Percentiles rank a stretch among this genome's conserved stretches.
These are phyloP conservation scores for Bettongia penicillata DNA, from an alignment of 2,113 vertebrate species.

Conservation along the genomic window DNA sequence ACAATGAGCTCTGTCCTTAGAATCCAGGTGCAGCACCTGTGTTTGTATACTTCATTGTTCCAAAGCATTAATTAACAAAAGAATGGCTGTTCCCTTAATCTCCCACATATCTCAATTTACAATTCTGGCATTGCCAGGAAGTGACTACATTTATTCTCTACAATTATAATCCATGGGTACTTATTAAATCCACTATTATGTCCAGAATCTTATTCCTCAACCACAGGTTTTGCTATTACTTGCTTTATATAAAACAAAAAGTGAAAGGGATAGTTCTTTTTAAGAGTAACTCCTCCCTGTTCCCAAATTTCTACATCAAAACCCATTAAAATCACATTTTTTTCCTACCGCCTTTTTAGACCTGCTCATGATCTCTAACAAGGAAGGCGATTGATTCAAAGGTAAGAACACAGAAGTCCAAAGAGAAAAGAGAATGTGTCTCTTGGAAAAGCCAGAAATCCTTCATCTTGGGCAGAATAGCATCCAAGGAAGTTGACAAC, in stretches of 20 bases:
- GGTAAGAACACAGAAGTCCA: background rate
- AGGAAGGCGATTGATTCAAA: background rate
- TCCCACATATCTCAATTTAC: constrained; percentile 48
- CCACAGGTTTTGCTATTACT: background rate
- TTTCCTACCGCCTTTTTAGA: background rate
- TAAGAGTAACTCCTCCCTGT: constrained; percentile 35
- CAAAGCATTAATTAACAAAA: constrained; percentile 47
- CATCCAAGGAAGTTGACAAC: background rate
- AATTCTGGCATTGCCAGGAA: background rate
- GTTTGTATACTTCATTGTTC: constrained; percentile 41
- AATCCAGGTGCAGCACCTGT: constrained; percentile 62
- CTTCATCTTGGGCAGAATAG: background rate
- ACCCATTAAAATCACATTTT: background rate
- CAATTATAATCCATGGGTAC: background rate
- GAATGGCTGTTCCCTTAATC: constrained; percentile 44
- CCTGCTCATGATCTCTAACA: accelerated
- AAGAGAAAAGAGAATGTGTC: background rate
- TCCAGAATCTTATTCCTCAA: background rate
- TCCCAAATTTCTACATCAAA: background rate
- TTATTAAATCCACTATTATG: background rate
- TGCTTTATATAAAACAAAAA: background rate
- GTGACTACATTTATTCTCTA: background rate
- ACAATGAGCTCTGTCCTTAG: constrained; percentile 46
- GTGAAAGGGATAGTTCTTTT: constrained; percentile 47
- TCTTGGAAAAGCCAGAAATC: background rate